Evolutionary conservation across 2,888 invertebrate genomes (phyloP).

Genomic region (Hyposoter dolosus): DNA sequence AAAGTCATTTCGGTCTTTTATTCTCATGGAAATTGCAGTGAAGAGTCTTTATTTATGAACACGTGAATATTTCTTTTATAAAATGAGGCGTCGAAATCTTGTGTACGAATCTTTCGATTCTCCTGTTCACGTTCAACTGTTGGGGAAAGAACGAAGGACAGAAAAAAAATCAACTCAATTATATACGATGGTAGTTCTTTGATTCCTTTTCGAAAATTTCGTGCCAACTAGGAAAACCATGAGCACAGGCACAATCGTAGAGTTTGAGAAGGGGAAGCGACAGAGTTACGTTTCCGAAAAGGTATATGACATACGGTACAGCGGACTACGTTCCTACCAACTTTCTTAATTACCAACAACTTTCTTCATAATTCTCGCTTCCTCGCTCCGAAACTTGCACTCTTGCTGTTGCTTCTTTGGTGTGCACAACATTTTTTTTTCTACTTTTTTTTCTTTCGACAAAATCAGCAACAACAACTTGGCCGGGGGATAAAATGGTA

Average conservation of each 20-base stretch:
- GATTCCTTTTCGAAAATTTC: conserved; percentile 4
- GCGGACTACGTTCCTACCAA: conserved; percentile 42
- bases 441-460: neutral
- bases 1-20: neutral
- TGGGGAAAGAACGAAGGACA: neutral
- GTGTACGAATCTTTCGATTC: neutral
- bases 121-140: neutral
- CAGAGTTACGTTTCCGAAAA: conserved; percentile 45
- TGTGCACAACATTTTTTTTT: neutral
- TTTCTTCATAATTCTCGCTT: conserved; percentile 64
- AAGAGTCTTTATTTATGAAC: neutral
- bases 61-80: neutral
- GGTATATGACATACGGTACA: conserved; percentile 40
- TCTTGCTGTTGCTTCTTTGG: conserved; percentile 21
- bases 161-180: neutral
- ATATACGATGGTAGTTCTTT: neutral
- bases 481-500: conserved; percentile 9
- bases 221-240: conserved; percentile 3
- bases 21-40: neutral
- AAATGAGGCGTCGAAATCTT: neutral
- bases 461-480: conserved; percentile 43
- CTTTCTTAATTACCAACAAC: conserved; percentile 66
- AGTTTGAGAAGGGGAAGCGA: neutral
- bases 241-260: neutral
- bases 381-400: conserved; percentile 43